Evolutionary conservation across 2,797 vertebrate genomes (phyloP).

Genomic region (Capromys pilorides): DNA sequence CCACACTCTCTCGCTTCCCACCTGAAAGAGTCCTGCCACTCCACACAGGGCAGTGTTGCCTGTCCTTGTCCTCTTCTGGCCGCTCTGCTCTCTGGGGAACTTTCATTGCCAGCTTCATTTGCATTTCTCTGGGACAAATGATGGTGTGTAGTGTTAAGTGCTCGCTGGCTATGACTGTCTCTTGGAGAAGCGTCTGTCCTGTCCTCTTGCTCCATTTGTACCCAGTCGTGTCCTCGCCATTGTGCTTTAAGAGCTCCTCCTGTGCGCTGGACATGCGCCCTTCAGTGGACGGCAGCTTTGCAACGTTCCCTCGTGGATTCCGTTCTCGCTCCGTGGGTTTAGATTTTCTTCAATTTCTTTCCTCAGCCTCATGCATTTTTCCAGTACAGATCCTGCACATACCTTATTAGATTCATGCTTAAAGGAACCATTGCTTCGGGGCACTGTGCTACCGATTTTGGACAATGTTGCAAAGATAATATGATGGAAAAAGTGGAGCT

Average conservation of each 20-base stretch:
- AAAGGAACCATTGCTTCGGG: not conserved
- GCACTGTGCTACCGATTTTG: no score
- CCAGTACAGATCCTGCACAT: not conserved
- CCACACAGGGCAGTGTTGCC: not conserved
- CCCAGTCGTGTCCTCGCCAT: no score
- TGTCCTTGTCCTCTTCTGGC: not conserved
- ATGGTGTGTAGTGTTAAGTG: accelerated
- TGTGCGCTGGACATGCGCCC: no score
- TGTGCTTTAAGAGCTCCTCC: no score
- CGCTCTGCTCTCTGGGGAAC: not conserved
- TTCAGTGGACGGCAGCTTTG: accelerated
- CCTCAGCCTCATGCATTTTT: accelerated
- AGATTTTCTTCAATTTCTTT: no score
- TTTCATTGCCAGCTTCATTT: no score
- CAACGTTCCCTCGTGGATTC: accelerated
- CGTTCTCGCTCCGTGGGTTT: no score
- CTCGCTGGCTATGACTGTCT: accelerated
- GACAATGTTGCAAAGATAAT: accelerated
- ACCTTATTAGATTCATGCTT: not conserved
- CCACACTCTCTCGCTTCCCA: not conserved
- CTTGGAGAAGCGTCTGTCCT: not conserved
- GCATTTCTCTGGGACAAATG: not conserved
- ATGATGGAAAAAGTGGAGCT: accelerated
- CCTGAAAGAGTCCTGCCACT: not conserved
- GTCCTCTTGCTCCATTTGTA: not conserved